Percentiles rank a stretch among this genome's conserved stretches.
These are phyloP conservation scores for Fringilla coelebs DNA, from an alignment of 2,797 vertebrate genomes.

Conservation along the genomic window DNA sequence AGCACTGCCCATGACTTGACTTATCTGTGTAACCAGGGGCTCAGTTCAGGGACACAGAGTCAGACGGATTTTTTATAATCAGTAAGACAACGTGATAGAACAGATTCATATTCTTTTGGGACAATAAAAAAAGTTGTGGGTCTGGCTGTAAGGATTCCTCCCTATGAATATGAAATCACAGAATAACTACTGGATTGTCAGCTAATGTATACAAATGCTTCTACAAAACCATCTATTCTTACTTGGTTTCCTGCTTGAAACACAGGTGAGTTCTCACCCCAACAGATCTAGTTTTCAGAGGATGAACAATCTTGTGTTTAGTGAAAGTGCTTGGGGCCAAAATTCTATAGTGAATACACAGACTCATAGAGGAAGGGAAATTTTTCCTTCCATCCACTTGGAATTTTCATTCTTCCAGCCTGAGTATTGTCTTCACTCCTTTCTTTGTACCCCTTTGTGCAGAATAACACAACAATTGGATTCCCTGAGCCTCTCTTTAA, in stretches of 20 bases:
- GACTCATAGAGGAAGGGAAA: neutral
- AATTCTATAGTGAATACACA: neutral
- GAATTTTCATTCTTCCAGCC: neutral
- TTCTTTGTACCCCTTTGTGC: neutral
- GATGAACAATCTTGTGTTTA: neutral
- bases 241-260: neutral
- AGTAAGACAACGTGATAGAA: neutral
- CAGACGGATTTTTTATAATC: neutral
- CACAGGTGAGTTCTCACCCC: neutral
- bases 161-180: neutral
- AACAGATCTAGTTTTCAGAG: neutral
- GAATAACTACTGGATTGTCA: neutral
- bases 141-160: neutral
- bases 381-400: neutral
- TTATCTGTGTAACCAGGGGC: neutral
- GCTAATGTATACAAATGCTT: neutral
- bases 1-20: neutral
- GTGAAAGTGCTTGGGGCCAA: neutral
- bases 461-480: neutral
- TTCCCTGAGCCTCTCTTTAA: neutral
- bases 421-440: neutral
- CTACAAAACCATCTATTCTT: neutral
- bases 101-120: neutral
- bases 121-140: neutral
- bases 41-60: neutral